These are phyloP conservation scores for Perodicticus potto DNA, from an alignment of 2,797 vertebrate species.

Conservation along the genomic window DNA sequence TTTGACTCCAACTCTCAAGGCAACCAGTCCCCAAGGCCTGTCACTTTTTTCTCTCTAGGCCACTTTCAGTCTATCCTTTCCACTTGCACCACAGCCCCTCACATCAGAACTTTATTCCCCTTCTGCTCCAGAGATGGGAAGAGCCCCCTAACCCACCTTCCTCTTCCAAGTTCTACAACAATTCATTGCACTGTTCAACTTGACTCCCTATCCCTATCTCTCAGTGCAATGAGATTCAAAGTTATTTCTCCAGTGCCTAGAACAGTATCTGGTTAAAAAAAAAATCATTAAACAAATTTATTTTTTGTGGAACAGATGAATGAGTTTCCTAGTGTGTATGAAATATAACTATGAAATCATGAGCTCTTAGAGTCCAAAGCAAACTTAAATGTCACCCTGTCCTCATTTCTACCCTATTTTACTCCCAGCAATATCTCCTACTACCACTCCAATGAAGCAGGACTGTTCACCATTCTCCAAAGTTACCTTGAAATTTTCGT, in stretches of 20 bases:
- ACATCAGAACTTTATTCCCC: background rate
- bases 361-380: slow-evolving; percentile 27
- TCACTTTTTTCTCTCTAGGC: background rate
- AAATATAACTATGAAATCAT: background rate
- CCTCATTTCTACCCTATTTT: background rate
- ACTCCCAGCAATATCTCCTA: background rate
- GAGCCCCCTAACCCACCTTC: background rate
- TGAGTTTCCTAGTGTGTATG: background rate
- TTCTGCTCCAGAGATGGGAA: background rate
- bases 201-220: background rate
- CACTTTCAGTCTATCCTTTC: background rate
- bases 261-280: background rate
- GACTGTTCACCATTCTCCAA: background rate
- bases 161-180: background rate
- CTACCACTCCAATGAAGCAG: background rate
- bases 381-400: background rate
- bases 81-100: background rate
- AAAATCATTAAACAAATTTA: background rate
- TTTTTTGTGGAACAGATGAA: background rate
- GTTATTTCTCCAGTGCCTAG: background rate
- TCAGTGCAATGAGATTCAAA: background rate
- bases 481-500: background rate
- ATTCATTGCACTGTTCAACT: background rate
- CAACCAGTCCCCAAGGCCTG: background rate
- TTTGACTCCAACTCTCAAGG: background rate